Conservation (phyloP, 2,113 vertebrate genomes). For the Oenanthe oenanthe region DNA sequence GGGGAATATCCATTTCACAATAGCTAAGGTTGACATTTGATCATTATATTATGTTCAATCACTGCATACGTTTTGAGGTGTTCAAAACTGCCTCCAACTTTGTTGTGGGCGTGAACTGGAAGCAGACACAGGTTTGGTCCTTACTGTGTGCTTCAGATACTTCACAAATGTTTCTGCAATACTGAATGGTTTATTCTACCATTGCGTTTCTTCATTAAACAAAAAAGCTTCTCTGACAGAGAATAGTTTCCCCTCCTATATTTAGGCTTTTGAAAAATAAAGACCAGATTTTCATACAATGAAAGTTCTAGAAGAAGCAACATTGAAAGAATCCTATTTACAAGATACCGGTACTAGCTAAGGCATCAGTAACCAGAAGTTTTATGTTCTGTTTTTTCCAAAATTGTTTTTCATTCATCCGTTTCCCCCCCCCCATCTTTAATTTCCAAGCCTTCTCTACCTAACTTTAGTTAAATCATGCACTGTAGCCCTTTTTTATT, state of each 20-base stretch:
- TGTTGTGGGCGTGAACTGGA: background rate
- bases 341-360: background rate
- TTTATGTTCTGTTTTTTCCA: slow-evolving; percentile 8
- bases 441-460: slow-evolving; percentile 7
- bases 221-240: background rate
- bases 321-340: background rate
- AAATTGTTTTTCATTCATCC: background rate
- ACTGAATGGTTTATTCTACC: background rate
- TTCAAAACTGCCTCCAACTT: background rate
- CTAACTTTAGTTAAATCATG: slow-evolving; percentile 25
- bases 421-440: background rate
- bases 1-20: background rate
- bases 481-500: background rate
- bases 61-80: background rate
- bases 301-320: background rate
- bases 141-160: background rate
- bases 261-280: background rate
- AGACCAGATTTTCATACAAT: slow-evolving; percentile 1
- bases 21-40: background rate
- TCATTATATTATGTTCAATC: background rate
- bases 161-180: background rate
- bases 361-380: background rate
- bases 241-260: background rate
- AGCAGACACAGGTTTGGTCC: background rate
- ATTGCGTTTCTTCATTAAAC: slow-evolving; percentile 4